Conservation (phyloP, 2,888 invertebrate genomes). For the Lepetodrilus schrolli region DNA sequence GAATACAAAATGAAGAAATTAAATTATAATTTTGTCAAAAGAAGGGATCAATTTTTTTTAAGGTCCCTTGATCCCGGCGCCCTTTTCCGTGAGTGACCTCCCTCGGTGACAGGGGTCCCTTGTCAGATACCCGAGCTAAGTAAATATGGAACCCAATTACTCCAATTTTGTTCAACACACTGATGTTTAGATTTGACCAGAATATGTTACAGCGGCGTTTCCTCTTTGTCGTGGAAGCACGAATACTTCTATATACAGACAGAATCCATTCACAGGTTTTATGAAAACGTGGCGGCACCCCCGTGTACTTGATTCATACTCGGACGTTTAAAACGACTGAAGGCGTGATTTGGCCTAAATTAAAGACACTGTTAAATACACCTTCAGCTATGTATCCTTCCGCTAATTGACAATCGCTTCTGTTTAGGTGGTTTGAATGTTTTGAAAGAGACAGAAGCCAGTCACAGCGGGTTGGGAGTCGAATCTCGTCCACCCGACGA, state of each 20-base stretch:
- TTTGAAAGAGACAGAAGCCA: neutral
- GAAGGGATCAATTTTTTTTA: no score
- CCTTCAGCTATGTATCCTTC: neutral
- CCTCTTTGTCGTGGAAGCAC: neutral
- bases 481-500: neutral
- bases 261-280: neutral
- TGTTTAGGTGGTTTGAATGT: neutral
- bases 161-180: neutral
- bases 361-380: neutral
- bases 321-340: neutral
- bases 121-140: neutral
- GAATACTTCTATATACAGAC: neutral
- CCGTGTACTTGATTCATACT: neutral
- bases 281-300: neutral
- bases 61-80: no score
- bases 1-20: no score
- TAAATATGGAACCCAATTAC: neutral
- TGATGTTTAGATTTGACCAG: neutral
- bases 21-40: no score
- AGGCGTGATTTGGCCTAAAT: constrained; percentile 27
- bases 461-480: constrained; percentile 6
- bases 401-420: neutral
- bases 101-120: no score
- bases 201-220: neutral
- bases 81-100: no score